These are phyloP conservation scores for Harmothoe impar DNA, from an alignment of 2,888 invertebrate genomes.

Conservation along the genomic window DNA sequence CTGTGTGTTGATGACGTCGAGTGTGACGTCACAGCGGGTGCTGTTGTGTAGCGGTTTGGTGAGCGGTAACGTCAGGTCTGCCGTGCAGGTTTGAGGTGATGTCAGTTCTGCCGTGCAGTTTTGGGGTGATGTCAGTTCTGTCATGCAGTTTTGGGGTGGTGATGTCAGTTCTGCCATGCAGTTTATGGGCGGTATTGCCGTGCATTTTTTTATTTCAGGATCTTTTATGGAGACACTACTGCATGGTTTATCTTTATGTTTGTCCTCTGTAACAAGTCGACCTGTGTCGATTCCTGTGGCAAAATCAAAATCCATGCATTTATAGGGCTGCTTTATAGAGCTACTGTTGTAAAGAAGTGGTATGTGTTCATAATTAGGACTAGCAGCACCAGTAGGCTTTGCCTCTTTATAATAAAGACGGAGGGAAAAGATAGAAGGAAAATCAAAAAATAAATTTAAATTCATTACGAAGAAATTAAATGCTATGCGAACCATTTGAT, in stretches of 20 bases:
- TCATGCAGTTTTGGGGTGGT: not conserved
- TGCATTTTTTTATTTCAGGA: too few relatives aligned
- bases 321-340: too few relatives aligned
- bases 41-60: slow-evolving; percentile 49
- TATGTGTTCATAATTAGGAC: too few relatives aligned
- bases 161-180: not conserved
- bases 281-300: too few relatives aligned
- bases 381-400: too few relatives aligned
- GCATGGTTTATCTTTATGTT: not conserved
- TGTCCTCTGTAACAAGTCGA: not conserved
- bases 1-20: not conserved
- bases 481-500: not conserved
- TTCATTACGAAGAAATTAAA: not conserved
- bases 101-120: not conserved
- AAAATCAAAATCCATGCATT: too few relatives aligned
- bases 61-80: slow-evolving; percentile 2
- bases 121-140: not conserved
- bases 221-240: too few relatives aligned
- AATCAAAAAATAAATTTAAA: not conserved
- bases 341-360: too few relatives aligned
- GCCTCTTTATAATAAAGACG: not conserved
- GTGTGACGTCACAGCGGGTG: slow-evolving; percentile 6
- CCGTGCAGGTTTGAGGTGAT: not conserved
- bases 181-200: too few relatives aligned
- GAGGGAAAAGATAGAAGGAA: not conserved